Evolutionary conservation across 2,797 vertebrate genomes (phyloP).

Genomic region (Pipistrellus nathusii): DNA sequence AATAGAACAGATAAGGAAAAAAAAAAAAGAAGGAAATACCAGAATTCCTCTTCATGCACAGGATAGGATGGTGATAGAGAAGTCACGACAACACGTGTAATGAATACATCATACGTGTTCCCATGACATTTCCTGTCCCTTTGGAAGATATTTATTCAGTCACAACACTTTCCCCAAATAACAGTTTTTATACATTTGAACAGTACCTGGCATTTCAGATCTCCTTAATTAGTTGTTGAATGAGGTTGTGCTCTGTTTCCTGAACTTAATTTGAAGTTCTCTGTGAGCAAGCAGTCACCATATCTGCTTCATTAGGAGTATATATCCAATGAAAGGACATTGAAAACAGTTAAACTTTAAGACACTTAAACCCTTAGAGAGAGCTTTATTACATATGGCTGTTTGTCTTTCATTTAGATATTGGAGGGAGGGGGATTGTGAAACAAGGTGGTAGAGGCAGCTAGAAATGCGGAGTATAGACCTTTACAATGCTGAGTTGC

Average conservation of each 20-base stretch:
- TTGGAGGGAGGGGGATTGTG: neutral
- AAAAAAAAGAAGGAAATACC: neutral
- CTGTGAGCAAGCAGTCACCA: neutral
- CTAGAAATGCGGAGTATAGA: neutral
- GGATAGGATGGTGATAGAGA: neutral
- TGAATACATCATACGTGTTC: neutral
- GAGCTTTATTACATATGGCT: neutral
- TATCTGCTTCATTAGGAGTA: neutral
- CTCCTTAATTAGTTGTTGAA: slow-evolving; percentile 1
- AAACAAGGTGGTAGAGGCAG: neutral
- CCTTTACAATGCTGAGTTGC: neutral
- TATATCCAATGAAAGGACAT: neutral
- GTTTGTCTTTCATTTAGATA: slow-evolving; percentile 31
- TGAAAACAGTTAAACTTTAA: neutral
- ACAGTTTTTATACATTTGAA: neutral
- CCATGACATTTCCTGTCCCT: neutral
- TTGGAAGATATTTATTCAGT: neutral
- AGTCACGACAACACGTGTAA: too few relatives aligned
- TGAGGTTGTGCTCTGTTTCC: slow-evolving; percentile 45
- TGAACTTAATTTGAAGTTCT: slow-evolving; percentile 30
- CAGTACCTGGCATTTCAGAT: neutral
- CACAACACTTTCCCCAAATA: neutral
- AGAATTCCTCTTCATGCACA: neutral
- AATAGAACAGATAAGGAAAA: neutral
- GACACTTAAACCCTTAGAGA: neutral